phyloP scores from a whole-genome alignment of 2,113 vertebrate species.

The Gallinago paraguaiae region DNA sequence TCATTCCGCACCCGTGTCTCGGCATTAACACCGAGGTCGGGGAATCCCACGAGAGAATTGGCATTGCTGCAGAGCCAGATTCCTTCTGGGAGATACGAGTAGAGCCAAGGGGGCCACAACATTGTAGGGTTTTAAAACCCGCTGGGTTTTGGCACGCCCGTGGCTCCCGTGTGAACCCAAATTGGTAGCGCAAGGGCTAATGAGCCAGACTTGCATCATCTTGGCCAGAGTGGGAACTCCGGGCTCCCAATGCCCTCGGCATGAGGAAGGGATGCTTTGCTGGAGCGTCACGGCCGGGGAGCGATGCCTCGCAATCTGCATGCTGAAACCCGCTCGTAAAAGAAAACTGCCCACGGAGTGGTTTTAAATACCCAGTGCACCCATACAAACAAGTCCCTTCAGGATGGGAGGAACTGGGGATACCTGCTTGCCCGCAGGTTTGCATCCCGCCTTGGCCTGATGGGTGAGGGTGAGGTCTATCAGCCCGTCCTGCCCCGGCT shows the following conservation, averaged over 20 bases:
- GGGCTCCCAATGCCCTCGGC: fast-evolving
- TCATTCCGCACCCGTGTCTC: neutral
- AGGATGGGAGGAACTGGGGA: neutral
- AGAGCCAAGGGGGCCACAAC: neutral
- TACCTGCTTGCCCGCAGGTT: neutral
- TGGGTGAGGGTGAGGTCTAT: fast-evolving
- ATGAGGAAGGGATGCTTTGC: neutral
- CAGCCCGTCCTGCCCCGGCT: fast-evolving
- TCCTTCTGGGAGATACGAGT: neutral
- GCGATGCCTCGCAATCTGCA: fast-evolving
- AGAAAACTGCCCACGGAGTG: neutral
- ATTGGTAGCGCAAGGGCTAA: neutral
- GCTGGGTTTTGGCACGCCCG: neutral
- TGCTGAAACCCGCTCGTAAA: neutral
- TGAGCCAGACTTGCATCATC: neutral
- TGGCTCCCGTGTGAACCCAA: neutral
- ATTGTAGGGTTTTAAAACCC: neutral
- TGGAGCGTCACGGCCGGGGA: fast-evolving
- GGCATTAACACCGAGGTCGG: neutral
- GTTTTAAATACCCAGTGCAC: neutral
- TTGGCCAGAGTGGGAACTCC: neutral
- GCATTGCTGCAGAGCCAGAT: neutral
- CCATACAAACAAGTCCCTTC: neutral
- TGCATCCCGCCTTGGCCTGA: fast-evolving
- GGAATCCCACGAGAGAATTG: neutral